Conservation (phyloP, 2,797 vertebrate genomes). For the Trachops cirrhosus region DNA sequence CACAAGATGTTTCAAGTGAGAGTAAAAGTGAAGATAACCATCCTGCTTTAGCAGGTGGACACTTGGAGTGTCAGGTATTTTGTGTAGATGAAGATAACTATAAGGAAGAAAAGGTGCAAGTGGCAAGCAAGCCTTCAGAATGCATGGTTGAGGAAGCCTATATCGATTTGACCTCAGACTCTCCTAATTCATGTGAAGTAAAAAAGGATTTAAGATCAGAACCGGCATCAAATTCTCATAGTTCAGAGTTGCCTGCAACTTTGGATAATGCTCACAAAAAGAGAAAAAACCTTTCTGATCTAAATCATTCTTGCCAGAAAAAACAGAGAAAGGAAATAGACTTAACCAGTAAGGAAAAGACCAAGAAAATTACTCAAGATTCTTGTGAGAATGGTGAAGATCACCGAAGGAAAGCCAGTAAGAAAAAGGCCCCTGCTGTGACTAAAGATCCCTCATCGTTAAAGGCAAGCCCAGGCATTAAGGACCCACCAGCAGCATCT, state of each 20-base stretch:
- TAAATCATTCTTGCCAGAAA: constrained; percentile 76
- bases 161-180: constrained; percentile 74
- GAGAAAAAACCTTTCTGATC: constrained; percentile 83
- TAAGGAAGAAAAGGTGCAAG: constrained; percentile 60
- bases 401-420: constrained; percentile 56
- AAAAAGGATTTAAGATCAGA: constrained; percentile 67
- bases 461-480: constrained; percentile 55
- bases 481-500: constrained; percentile 57
- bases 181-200: constrained; percentile 53
- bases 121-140: constrained; percentile 23
- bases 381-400: constrained; percentile 70
- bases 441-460: constrained; percentile 63
- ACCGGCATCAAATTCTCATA: constrained; percentile 38
- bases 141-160: constrained; percentile 22
- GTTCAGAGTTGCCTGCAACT: constrained; percentile 53
- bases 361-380: constrained; percentile 58
- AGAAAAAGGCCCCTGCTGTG: constrained; percentile 68
- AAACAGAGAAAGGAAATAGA: constrained; percentile 78
- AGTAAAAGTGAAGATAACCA: constrained; percentile 29
- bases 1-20: constrained; percentile 71
- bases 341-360: constrained; percentile 72
- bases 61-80: constrained; percentile 39
- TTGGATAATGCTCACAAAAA: constrained; percentile 80
- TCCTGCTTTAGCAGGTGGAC: constrained; percentile 28
- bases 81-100: constrained; percentile 56